Base-by-base conservation (phyloP, 1,140 invertebrate species). In the Tetraneura akinire region DNA sequence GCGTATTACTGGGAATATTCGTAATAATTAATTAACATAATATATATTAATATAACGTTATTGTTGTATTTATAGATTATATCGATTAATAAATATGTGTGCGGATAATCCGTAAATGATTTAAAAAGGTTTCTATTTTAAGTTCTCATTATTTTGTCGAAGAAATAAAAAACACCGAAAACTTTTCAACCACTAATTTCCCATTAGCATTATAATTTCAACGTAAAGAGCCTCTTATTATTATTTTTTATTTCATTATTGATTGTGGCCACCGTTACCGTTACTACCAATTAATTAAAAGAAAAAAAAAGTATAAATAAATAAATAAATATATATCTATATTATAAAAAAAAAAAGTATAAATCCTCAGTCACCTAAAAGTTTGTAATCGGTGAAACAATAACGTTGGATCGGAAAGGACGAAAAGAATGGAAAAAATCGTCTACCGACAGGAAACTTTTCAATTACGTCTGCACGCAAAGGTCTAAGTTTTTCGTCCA, bases 401-500 rank as follows among this genome's bases (percentile, higher is more conserved):
- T 78, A 78, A 78, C 74, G 23, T 16, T 47, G 37, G 16, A 78
- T 45, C 47, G 55, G 29, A 57, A 70, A 45, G 57, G 23, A 26
- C 37, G 42, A 78, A 49, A 18, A 78, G 55, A 60, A 60, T 62
- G 37, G 42, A 45, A 16, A 51, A 45, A 62, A 71, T 14, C 37
- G 49, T 62, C 51, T 13, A 60, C 53, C 29, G 16, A 62, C 74
- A 47, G 74, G 74, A 60, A 78, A 78, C 74, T 78, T 78, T 78
- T 78, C 74, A 78, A 78, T 78, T 78, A 57, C 53, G 42, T 78
- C 47, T 78, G 53, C 74, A 78, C 74, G 74, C 74, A 29, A 78
- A 13, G 55, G 55, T 60, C 21, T 62, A 47, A 62, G 74, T 78
- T 78, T 62, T 60, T 62, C 49, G 49, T 74, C 13, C 4, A 57